A percentile compares a stretch with the other conserved stretches of the same genome.
phyloP scores from a whole-genome alignment of 2,797 vertebrate species.

The Holocentrus rufus region DNA sequence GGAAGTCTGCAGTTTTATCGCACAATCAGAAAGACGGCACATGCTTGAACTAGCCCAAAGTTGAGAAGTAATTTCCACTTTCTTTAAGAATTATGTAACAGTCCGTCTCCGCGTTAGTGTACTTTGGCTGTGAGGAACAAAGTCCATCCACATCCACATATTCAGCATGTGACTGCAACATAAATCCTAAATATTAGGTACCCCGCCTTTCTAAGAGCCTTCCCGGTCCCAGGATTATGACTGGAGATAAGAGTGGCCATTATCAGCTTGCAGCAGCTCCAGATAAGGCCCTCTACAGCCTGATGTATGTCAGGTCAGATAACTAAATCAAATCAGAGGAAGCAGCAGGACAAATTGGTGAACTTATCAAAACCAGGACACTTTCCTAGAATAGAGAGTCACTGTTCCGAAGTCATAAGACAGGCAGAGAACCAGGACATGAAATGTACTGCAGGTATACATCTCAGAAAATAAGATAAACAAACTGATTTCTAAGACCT shows the following conservation, averaged over 20 bases:
- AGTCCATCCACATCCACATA: constrained; percentile 58
- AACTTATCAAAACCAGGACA: constrained; percentile 3
- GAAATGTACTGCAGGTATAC: no score
- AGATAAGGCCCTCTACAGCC: constrained; percentile 47
- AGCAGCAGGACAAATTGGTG: not conserved
- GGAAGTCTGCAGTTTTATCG: not conserved
- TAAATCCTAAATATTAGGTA: constrained; percentile 49
- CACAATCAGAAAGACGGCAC: constrained; percentile 16
- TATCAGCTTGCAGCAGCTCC: constrained; percentile 30
- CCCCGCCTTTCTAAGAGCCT: constrained; percentile 19
- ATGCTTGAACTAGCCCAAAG: constrained; percentile 25
- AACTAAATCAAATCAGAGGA: constrained; percentile 17
- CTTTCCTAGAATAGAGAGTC: constrained; percentile 13
- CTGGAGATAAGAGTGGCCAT: constrained; percentile 47
- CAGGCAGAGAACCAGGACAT: constrained; percentile 1
- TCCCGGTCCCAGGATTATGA: constrained; percentile 30
- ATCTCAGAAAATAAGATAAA: no score
- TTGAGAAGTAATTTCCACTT: constrained; percentile 24
- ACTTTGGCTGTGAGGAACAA: constrained; percentile 56
- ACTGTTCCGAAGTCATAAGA: not conserved
- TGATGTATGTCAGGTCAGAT: constrained; percentile 20
- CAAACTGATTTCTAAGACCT: not conserved
- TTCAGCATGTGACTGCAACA: constrained; percentile 15
- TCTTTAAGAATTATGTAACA: constrained; percentile 48
- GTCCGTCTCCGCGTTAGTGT: constrained; percentile 15